These are phyloP conservation scores for Peromyscus nudipes DNA, from an alignment of 2,797 vertebrate genomes.

Conservation along the genomic window DNA sequence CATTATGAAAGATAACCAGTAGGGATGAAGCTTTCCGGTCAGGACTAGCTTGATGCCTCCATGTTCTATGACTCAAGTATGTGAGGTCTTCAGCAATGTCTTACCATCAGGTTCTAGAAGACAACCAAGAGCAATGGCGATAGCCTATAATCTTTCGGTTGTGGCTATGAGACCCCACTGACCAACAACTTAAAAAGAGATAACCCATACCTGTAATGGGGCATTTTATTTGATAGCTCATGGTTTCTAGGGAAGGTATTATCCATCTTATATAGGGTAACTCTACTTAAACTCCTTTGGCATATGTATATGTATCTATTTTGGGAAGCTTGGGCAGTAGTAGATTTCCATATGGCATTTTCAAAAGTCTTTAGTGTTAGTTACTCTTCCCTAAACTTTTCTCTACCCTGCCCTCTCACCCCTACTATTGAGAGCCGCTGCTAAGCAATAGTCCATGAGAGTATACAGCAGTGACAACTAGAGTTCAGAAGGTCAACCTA, in stretches of 20 bases:
- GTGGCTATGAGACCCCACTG: background rate
- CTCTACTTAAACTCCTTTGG: background rate
- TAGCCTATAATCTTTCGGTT: background rate
- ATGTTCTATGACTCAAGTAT: background rate
- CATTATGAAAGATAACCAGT: background rate
- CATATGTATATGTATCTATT: background rate
- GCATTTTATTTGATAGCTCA: background rate
- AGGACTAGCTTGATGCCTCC: background rate
- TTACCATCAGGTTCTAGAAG: background rate
- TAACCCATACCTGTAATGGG: background rate
- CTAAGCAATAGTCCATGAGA: too few relatives aligned
- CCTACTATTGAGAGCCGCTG: background rate
- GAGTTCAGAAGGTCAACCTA: too few relatives aligned
- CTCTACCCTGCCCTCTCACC: background rate
- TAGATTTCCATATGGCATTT: background rate
- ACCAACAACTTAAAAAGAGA: background rate
- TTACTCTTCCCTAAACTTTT: background rate
- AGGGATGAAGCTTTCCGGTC: background rate
- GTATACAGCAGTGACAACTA: too few relatives aligned
- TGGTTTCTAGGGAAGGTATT: background rate
- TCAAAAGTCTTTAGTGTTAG: background rate
- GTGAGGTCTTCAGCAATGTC: background rate
- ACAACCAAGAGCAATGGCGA: background rate
- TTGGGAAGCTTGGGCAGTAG: background rate
- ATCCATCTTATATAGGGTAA: background rate